These are phyloP conservation scores for Athripsodes cinereus DNA, from an alignment of 2,888 invertebrate species.

Conservation along the genomic window DNA sequence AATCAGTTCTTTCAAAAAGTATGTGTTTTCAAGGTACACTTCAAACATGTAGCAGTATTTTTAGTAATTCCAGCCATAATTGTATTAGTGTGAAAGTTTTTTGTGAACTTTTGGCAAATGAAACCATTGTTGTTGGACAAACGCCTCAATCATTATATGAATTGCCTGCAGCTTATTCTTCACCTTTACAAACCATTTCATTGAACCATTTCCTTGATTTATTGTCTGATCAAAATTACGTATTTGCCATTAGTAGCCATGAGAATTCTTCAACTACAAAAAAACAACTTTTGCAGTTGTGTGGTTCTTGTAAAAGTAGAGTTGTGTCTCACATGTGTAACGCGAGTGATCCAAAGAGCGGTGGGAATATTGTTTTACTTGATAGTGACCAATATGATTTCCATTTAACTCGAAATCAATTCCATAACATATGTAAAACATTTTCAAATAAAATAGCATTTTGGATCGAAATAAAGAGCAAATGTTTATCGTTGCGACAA, in stretches of 20 bases:
- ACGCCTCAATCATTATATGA: neutral
- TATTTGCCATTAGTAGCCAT: neutral
- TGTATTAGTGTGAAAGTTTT: neutral
- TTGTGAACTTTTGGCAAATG: neutral
- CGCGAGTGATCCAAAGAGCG: neutral
- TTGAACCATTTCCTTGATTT: neutral
- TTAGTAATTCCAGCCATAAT: neutral
- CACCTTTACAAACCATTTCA: neutral
- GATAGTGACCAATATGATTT: neutral
- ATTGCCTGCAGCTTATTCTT: neutral
- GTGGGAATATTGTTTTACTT: neutral
- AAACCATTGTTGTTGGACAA: neutral
- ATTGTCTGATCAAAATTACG: neutral
- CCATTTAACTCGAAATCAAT: neutral
- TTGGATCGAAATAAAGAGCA: neutral
- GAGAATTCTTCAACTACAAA: too few species aligned
- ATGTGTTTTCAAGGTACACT: neutral
- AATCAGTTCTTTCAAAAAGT: neutral
- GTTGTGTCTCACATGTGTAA: too few species aligned
- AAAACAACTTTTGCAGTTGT: too few species aligned
- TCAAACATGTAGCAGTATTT: neutral
- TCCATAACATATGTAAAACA: neutral
- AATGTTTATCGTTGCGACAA: too few species aligned
- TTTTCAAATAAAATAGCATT: neutral
- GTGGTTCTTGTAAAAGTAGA: too few species aligned